phyloP scores from a whole-genome alignment of 2,888 invertebrate genomes.

The Mongoloraphidia duomilia region DNA sequence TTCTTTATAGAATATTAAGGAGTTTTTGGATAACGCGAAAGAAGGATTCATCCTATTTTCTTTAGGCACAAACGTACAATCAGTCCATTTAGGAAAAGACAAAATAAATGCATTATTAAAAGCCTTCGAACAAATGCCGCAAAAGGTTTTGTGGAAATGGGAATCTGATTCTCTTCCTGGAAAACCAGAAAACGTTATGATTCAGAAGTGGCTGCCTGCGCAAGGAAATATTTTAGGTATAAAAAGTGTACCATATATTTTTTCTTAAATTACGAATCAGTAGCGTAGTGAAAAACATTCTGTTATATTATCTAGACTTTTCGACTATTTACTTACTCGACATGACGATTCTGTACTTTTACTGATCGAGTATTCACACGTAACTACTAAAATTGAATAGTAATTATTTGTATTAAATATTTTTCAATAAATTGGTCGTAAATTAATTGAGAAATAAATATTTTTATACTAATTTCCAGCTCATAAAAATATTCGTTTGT shows the following conservation, averaged over 20 bases:
- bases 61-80: conserved; percentile 29
- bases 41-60: conserved; percentile 29
- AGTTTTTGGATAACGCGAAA: conserved; percentile 23
- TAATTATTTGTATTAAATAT: too few species aligned
- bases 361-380: too few species aligned
- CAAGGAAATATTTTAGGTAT: conserved; percentile 32
- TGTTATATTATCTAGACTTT: too few species aligned
- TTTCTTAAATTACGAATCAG: neutral
- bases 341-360: too few species aligned
- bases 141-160: conserved; percentile 31
- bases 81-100: conserved; percentile 23
- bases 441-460: neutral
- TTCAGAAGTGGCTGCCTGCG: conserved; percentile 30
- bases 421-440: neutral
- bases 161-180: conserved; percentile 24
- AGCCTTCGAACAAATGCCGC: conserved; percentile 27
- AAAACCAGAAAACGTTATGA: conserved; percentile 26
- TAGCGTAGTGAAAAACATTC: neutral
- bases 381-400: too few species aligned
- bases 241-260: neutral
- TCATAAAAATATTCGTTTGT: neutral
- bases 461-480: neutral
- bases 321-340: too few species aligned
- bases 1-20: conserved; percentile 23
- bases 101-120: conserved; percentile 22